Percentiles rank a stretch among this genome's conserved stretches.
Evolutionary conservation across 2,797 vertebrate species (phyloP).

Genomic region (Melanotaenia nigrans): DNA sequence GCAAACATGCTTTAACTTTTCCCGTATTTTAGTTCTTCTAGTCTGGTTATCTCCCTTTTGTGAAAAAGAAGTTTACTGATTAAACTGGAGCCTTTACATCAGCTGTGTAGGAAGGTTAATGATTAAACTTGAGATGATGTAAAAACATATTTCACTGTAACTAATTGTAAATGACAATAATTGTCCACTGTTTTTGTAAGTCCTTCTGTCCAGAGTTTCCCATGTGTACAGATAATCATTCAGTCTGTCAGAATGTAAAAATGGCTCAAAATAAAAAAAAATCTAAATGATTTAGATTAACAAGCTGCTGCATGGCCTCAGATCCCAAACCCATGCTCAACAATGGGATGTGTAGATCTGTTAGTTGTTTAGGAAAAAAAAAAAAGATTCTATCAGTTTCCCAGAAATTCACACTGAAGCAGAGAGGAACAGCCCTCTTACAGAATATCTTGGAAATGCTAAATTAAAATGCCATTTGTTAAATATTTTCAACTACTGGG

Average conservation of each 20-base stretch:
- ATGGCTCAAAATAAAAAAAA: background rate
- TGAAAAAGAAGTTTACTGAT: constrained; percentile 46
- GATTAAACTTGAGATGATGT: constrained; percentile 44
- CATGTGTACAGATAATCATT: background rate
- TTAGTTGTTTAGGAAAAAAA: constrained; percentile 33
- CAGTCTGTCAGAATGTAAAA: background rate
- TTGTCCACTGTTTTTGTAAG: background rate
- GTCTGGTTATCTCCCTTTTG: background rate
- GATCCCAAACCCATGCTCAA: constrained; percentile 1
- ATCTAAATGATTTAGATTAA: background rate
- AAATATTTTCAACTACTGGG: background rate
- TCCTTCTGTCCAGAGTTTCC: background rate
- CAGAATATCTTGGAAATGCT: background rate
- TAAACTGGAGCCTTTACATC: constrained; percentile 38
- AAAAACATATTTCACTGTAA: constrained; percentile 14
- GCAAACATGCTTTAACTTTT: background rate
- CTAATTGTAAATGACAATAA: background rate
- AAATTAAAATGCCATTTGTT: background rate
- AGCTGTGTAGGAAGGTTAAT: constrained; percentile 56
- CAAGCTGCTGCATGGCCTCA: background rate
- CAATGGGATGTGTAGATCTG: constrained; percentile 19
- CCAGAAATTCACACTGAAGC: constrained; percentile 7
- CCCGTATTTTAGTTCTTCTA: background rate
- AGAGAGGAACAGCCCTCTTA: background rate
- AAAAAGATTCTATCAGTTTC: constrained; percentile 24